phyloP scores from a whole-genome alignment of 2,888 invertebrate genomes.

The Phymatocera aterrima region DNA sequence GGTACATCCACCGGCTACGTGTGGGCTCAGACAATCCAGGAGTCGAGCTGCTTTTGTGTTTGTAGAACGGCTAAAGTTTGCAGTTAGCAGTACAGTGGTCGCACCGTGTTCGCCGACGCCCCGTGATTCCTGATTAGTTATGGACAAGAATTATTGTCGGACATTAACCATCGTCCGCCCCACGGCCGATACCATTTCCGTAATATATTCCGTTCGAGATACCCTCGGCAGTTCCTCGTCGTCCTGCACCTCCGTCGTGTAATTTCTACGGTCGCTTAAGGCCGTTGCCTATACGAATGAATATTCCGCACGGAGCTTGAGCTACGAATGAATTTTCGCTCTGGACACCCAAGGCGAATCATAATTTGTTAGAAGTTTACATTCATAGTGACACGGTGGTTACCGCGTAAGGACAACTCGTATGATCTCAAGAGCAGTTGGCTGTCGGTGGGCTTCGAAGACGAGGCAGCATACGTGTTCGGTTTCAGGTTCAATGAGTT shows the following conservation, averaged over 20 bases:
- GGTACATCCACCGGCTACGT: not conserved
- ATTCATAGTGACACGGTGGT: not conserved
- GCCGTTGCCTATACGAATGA: not conserved
- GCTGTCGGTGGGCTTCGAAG: not conserved
- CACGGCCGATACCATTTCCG: constrained; percentile 46
- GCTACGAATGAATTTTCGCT: not conserved
- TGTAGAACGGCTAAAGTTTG: constrained; percentile 29
- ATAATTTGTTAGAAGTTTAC: not conserved
- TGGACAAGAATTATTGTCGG: constrained; percentile 57
- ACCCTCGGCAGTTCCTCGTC: constrained; percentile 51
- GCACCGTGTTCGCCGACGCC: constrained; percentile 23
- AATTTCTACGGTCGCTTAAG: not conserved
- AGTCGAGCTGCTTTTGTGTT: constrained; percentile 3
- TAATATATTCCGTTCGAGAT: constrained; percentile 50
- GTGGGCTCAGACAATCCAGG: constrained; percentile 55
- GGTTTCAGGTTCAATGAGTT: not conserved
- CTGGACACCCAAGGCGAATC: not conserved
- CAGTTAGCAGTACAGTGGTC: constrained; percentile 10
- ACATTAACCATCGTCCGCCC: constrained; percentile 54
- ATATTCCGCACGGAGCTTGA: not conserved
- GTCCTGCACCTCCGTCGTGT: constrained; percentile 20
- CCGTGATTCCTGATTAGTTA: constrained; percentile 56
- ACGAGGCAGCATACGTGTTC: not conserved
- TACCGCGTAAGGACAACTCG: not conserved
- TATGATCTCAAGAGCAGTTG: not conserved